phyloP scores from a whole-genome alignment of 2,113 vertebrate genomes.

The Charadrius vociferus region DNA sequence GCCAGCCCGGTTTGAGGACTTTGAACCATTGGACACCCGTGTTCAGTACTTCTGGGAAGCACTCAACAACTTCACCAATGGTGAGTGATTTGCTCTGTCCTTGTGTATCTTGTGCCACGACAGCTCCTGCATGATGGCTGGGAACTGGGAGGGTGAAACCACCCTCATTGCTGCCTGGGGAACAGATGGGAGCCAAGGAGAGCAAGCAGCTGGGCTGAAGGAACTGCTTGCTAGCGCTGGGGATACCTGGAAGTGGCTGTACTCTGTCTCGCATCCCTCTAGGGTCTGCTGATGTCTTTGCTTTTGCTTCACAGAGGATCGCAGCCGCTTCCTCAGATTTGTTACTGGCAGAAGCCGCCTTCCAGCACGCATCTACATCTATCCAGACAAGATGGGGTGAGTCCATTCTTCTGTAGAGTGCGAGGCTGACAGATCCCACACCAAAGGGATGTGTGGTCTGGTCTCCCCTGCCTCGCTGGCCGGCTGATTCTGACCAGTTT shows the following conservation, averaged over 20 bases:
- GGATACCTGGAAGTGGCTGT: not conserved
- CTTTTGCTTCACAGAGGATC: slow-evolving; percentile 86
- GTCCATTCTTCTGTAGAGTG: not conserved
- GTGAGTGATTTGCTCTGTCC: slow-evolving; percentile 69
- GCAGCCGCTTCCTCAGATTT: slow-evolving; percentile 96
- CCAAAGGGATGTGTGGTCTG: not conserved
- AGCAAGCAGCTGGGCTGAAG: not conserved
- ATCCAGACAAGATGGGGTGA: slow-evolving; percentile 94
- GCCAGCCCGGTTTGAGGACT: slow-evolving; percentile 92
- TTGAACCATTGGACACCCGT: slow-evolving; percentile 86
- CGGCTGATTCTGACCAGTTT: not conserved
- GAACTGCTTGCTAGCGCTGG: not conserved
- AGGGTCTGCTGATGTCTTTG: not conserved
- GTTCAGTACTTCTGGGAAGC: slow-evolving; percentile 98
- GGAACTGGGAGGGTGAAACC: not conserved
- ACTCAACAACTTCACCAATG: slow-evolving; percentile 95
- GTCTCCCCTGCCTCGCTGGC: not conserved
- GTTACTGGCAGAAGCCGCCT: slow-evolving; percentile 96
- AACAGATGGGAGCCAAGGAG: not conserved
- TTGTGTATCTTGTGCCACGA: not conserved
- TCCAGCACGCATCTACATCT: slow-evolving; percentile 94
- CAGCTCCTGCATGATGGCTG: not conserved
- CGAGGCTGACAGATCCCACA: not conserved
- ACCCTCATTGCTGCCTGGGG: not conserved
- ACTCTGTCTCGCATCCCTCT: not conserved